Evolutionary conservation across 37 sponge, comb jelly and placozoan genomes (phyloP).

Genomic region (Diacarnus erythraeanus): DNA sequence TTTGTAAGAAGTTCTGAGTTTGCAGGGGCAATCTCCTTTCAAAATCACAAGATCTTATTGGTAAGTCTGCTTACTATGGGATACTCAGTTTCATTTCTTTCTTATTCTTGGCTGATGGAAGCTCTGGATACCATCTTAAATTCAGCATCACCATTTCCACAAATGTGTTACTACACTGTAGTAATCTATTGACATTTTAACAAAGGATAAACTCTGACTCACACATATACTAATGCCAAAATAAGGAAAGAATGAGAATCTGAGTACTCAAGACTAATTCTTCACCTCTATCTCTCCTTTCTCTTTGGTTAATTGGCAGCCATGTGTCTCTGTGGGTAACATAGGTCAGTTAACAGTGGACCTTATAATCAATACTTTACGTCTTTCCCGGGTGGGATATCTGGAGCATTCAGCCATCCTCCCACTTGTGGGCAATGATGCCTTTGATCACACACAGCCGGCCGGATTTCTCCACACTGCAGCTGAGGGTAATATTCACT

Average conservation of each 20-base stretch:
- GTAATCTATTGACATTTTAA: too few relatives aligned
- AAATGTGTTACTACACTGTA: too few relatives aligned
- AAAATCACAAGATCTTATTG: constrained; percentile 21
- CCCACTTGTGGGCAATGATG: constrained; percentile 65
- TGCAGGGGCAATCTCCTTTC: too few relatives aligned
- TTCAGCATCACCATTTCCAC: too few relatives aligned
- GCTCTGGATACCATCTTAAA: too few relatives aligned
- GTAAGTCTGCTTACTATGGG: not conserved
- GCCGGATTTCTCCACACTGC: constrained; percentile 40
- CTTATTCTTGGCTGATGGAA: too few relatives aligned
- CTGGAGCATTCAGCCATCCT: constrained; percentile 50
- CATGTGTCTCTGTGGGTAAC: constrained; percentile 72
- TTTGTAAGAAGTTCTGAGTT: too few relatives aligned
- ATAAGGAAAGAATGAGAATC: too few relatives aligned
- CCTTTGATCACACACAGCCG: constrained; percentile 45
- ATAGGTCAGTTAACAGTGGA: constrained; percentile 64
- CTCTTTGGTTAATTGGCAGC: constrained; percentile 22
- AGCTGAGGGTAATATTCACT: constrained; percentile 59
- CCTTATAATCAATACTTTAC: constrained; percentile 57
- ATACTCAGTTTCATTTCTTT: not conserved
- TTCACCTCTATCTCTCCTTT: not conserved
- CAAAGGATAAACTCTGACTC: too few relatives aligned
- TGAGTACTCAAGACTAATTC: too few relatives aligned
- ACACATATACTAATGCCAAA: too few relatives aligned
- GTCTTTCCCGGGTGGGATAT: constrained; percentile 45